phyloP scores from a whole-genome alignment of 1,140 invertebrate species.

The Hestina assimilis region DNA sequence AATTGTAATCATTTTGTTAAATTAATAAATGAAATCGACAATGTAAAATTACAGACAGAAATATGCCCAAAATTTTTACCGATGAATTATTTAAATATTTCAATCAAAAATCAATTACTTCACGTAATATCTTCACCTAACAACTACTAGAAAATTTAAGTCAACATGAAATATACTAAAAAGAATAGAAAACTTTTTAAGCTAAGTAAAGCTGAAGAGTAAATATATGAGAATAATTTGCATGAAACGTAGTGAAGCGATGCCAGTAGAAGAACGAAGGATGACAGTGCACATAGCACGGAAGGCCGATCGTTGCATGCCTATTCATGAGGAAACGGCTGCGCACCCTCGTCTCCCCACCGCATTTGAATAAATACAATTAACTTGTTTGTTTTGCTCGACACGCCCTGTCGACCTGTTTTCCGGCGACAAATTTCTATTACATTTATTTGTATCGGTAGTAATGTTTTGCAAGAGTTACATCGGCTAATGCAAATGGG shows the following conservation, averaged over 20 bases:
- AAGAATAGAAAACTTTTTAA: not conserved
- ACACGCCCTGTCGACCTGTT: conserved; percentile 46
- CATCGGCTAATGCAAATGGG: conserved; percentile 46
- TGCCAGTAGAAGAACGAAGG: conserved; percentile 13
- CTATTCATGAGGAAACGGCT: conserved; percentile 71
- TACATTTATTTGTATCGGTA: not conserved
- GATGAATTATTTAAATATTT: too few species aligned
- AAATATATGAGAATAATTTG: conserved; percentile 25
- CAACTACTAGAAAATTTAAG: too few species aligned
- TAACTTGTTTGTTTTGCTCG: conserved; percentile 75
- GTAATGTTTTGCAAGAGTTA: conserved; percentile 31
- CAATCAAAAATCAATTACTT: too few species aligned
- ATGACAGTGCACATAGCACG: conserved; percentile 58
- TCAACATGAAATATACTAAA: too few species aligned
- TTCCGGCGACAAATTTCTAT: conserved; percentile 46
- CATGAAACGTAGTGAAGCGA: conserved; percentile 34
- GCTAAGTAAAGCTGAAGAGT: not conserved
- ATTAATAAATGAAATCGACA: too few species aligned
- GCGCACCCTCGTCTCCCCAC: conserved; percentile 36
- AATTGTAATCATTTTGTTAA: too few species aligned
- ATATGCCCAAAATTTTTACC: too few species aligned
- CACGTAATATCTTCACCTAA: too few species aligned
- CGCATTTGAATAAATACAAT: conserved; percentile 77
- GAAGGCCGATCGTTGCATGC: conserved; percentile 51
- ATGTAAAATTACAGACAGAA: too few species aligned